Base-by-base conservation (phyloP, 1,140 invertebrate species). In the Neocloeon triangulifer region DNA sequence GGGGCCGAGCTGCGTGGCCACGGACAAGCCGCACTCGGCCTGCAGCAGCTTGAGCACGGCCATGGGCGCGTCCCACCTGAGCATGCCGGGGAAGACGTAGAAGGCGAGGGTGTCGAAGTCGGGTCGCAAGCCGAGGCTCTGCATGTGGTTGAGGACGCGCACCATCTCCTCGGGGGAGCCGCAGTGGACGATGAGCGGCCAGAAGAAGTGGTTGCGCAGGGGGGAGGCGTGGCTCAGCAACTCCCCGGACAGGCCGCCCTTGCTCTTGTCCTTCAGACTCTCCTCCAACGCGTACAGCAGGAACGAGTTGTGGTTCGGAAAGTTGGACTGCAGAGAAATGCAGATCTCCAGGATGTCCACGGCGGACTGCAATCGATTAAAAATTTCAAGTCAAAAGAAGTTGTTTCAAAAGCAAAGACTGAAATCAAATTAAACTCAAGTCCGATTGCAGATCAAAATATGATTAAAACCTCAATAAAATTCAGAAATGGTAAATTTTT, bases 171-270 rank as follows among this genome's bases (percentile, higher is more conserved):
- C 32, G 13, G 46, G 19, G 30, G 38, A 26, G 18, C 43, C 40
- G 4, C 39, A 34, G n/a, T 40, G 17, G 6, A 33, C 27, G 18
- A 48, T 27, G 15, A 47, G 21, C 4, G 64, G 64, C 64, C 65
- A 67, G 43, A 65, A 68, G 45, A 61, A 67, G 42, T 69, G 62
- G 0, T 56, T 41, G 13, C 62, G 43, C 4, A 68, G 10, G 0
- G 52, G 46, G 15, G 58, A 37, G 0, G 50, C 49, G 9, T 55
- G 37, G 25, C 53, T 44, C 35, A 56, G 54, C 55, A 66, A 59
- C 9, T 47, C 40, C 5, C 51, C 48, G 20, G 67, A 51, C 34
- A 64, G 20, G 22, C 50, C 44, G 15, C 61, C n/a, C n/a, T n/a
- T n/a, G n/a, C n/a, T n/a, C n/a, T n/a, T n/a, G n/a, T n/a, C n/a